Conservation (phyloP, 2,113 vertebrate genomes). For the Hemibagrus wyckioides region DNA sequence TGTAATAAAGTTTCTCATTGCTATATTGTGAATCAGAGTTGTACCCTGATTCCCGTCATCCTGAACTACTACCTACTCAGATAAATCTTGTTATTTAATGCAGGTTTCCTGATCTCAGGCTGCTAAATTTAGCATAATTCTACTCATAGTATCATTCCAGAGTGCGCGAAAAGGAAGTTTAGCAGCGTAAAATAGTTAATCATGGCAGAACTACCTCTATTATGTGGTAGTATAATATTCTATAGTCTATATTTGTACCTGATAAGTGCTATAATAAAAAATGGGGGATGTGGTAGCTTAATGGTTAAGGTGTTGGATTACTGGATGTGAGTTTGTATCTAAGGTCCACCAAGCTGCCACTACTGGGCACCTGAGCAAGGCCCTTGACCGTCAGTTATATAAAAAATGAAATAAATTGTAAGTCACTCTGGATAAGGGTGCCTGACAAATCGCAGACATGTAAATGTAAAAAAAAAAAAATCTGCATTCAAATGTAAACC, state of each 20-base stretch:
- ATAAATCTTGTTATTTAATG: neutral
- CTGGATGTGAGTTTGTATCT: no score
- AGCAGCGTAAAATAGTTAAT: neutral
- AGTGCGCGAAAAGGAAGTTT: neutral
- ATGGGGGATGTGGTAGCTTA: no score
- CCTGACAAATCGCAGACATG: no score
- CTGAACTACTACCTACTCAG: neutral
- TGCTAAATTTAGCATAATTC: neutral
- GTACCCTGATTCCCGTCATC: neutral
- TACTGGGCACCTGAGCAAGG: no score
- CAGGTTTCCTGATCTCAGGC: neutral
- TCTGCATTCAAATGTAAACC: neutral
- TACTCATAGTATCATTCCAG: neutral
- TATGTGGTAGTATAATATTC: neutral
- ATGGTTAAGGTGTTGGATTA: no score
- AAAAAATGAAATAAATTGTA: no score
- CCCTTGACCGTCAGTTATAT: no score
- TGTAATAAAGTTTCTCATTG: neutral
- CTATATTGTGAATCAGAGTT: neutral
- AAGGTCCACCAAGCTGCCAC: no score
- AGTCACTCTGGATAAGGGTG: no score
- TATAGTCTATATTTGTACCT: neutral
- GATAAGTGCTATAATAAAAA: neutral
- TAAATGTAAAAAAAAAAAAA: no score
- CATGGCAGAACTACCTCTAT: neutral